Conservation (phyloP, 2,797 vertebrate species). For the Sebastes aleutianus region DNA sequence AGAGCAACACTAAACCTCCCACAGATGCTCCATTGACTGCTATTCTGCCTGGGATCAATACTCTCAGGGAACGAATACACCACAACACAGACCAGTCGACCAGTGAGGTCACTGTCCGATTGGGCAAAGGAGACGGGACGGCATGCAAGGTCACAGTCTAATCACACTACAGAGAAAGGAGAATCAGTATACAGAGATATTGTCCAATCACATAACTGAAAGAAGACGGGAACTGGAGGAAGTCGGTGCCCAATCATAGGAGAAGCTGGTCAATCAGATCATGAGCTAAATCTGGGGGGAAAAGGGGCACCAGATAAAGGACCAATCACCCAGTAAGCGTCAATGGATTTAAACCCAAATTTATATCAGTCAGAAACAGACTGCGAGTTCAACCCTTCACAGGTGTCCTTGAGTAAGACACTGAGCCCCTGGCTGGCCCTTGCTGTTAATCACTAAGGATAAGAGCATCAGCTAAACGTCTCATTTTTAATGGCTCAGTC, state of each 20-base stretch:
- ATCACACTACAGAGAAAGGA: conserved; percentile 33
- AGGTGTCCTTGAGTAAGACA: conserved; percentile 37
- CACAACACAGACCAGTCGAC: conserved; percentile 62
- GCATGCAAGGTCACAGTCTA: conserved; percentile 59
- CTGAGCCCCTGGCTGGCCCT: not conserved
- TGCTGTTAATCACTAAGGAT: conserved; percentile 43
- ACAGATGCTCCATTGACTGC: conserved; percentile 79
- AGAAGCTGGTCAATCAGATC: conserved; percentile 19
- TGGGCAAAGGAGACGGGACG: conserved; percentile 40
- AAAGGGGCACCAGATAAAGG: not conserved
- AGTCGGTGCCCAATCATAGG: conserved; percentile 34
- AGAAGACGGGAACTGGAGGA: conserved; percentile 15
- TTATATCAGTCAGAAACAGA: not conserved
- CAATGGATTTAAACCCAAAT: conserved; percentile 1
- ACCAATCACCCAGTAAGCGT: not conserved
- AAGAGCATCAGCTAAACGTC: conserved; percentile 32
- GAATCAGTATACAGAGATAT: not conserved
- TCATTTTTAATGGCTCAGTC: conserved; percentile 51
- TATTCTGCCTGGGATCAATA: conserved; percentile 73
- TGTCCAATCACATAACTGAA: conserved; percentile 23
- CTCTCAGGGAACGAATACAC: conserved; percentile 55
- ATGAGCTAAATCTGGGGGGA: conserved; percentile 6
- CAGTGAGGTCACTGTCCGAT: conserved; percentile 66
- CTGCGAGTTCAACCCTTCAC: conserved; percentile 5
- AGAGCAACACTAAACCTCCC: conserved; percentile 71